These are phyloP conservation scores for Zoanthus sansibaricus DNA, from an alignment of 92 coral and sea anemone genomes.

Conservation along the genomic window DNA sequence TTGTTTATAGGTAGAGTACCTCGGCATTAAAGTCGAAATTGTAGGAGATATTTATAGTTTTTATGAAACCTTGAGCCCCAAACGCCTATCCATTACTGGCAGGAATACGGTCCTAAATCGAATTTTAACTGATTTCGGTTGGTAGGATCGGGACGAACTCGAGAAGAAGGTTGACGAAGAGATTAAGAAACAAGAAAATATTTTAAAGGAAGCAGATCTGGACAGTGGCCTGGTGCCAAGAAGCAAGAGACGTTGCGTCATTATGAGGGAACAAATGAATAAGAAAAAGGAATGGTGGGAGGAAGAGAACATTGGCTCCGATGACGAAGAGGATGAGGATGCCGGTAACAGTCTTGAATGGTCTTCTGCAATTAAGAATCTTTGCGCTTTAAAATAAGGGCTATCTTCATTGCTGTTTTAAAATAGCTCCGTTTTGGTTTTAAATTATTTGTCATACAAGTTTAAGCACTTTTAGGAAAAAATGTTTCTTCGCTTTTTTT, in stretches of 20 bases:
- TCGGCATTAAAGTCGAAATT: background rate
- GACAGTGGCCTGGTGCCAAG: slow-evolving; percentile 69
- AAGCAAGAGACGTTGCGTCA: slow-evolving; percentile 93
- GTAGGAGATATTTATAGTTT: background rate
- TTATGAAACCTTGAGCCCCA: too few species aligned
- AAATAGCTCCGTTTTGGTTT: too few species aligned
- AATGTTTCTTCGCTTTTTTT: too few species aligned
- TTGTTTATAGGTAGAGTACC: background rate
- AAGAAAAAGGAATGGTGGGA: slow-evolving; percentile 98
- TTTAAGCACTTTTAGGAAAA: too few species aligned
- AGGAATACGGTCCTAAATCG: background rate
- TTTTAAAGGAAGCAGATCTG: slow-evolving; percentile 67
- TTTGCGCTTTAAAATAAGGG: too few species aligned
- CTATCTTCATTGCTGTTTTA: too few species aligned
- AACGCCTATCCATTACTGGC: background rate
- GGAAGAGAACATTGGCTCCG: slow-evolving; percentile 96
- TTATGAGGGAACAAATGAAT: slow-evolving; percentile 89
- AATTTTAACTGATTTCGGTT: background rate
- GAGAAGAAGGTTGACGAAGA: slow-evolving; percentile 78
- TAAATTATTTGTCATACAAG: too few species aligned
- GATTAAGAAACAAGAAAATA: slow-evolving; percentile 67
- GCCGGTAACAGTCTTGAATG: slow-evolving; percentile 44
- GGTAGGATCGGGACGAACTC: slow-evolving; percentile 70
- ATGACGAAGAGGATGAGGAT: slow-evolving; percentile 87
- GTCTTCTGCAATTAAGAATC: too few species aligned